Percentiles rank a stretch among this genome's conserved stretches.
These are phyloP conservation scores for Rostratula benghalensis DNA, from an alignment of 2,113 vertebrate species.

Conservation along the genomic window DNA sequence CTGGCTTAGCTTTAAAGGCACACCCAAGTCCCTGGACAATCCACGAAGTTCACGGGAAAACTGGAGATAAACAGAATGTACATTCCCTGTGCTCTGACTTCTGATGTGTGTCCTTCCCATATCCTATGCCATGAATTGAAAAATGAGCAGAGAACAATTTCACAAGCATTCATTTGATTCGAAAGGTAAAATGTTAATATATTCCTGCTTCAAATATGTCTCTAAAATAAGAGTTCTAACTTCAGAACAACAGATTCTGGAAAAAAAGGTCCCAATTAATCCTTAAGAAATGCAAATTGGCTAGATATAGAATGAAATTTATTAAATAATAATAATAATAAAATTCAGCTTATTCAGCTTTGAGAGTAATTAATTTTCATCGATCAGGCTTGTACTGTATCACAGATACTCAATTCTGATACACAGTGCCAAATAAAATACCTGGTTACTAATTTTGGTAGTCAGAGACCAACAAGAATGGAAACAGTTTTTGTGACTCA, in stretches of 20 bases:
- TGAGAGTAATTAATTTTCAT: background rate
- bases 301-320: background rate
- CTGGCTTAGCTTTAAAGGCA: background rate
- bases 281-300: background rate
- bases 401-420: background rate
- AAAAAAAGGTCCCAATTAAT: background rate
- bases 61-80: background rate
- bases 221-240: background rate
- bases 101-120: background rate
- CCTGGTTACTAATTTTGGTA: background rate
- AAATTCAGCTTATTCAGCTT: background rate
- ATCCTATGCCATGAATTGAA: background rate
- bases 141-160: background rate
- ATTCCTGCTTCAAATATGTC: background rate
- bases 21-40: background rate
- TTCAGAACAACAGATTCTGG: background rate
- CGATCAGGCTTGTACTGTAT: background rate
- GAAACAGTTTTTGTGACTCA: background rate
- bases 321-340: background rate
- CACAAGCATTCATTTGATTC: background rate
- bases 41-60: background rate
- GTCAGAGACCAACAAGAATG: background rate
- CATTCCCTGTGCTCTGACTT: accelerated
- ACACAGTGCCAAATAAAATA: background rate
- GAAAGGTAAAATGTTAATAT: background rate